phyloP scores from a whole-genome alignment of 2,888 invertebrate species.

The Cheilosia urbana region DNA sequence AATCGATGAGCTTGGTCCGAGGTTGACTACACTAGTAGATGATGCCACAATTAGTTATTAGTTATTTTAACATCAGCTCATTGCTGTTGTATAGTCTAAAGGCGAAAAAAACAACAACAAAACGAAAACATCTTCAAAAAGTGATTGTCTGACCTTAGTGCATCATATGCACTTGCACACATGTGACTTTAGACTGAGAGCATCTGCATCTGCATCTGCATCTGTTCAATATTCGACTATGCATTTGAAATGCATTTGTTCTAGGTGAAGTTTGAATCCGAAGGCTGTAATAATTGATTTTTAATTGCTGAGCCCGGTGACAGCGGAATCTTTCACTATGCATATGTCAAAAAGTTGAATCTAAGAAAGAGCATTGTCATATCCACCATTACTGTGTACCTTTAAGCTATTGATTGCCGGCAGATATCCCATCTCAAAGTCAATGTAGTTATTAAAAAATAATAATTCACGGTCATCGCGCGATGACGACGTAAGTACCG shows the following conservation, averaged over 20 bases:
- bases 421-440: constrained; percentile 62
- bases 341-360: neutral
- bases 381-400: constrained; percentile 10
- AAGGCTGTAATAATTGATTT: constrained; percentile 36
- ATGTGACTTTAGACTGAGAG: constrained; percentile 41
- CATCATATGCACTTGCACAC: constrained; percentile 11
- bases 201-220: constrained; percentile 65
- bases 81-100: constrained; percentile 8
- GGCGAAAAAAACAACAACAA: neutral
- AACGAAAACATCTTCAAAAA: constrained; percentile 50
- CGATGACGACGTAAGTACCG: constrained; percentile 45
- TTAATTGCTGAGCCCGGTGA: no score
- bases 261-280: constrained; percentile 60
- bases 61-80: constrained; percentile 37
- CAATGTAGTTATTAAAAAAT: constrained; percentile 62
- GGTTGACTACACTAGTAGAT: constrained; percentile 53
- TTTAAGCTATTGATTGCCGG: constrained; percentile 31
- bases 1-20: constrained; percentile 57
- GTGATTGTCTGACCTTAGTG: constrained; percentile 70
- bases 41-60: constrained; percentile 66
- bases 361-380: constrained; percentile 5
- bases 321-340: neutral
- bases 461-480: constrained; percentile 71
- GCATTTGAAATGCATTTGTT: constrained; percentile 57
- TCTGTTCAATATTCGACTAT: constrained; percentile 30